Evolutionary conservation across 2,113 vertebrate species (phyloP).

Genomic region (Aplodontia rufa): DNA sequence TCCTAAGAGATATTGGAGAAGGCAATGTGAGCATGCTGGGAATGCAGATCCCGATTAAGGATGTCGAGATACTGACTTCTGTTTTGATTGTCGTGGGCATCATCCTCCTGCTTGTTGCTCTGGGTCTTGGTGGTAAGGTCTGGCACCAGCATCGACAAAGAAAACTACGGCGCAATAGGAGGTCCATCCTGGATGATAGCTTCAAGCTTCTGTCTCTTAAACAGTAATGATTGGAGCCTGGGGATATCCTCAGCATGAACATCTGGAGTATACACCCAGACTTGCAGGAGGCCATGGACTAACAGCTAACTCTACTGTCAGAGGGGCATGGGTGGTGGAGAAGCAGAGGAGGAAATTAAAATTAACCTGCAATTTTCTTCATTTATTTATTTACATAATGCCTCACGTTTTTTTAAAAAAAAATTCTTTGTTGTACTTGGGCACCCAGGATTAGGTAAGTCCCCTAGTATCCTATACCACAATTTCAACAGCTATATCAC

Average conservation of each 20-base stretch:
- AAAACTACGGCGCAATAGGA: conserved; percentile 82
- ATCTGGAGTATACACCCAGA: neutral
- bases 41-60: conserved; percentile 61
- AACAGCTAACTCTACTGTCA: neutral
- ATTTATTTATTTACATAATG: conserved; percentile 70
- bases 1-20: conserved; percentile 28
- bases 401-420: conserved; percentile 14
- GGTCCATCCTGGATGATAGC: conserved; percentile 86
- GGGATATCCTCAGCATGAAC: neutral
- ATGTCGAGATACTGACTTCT: conserved; percentile 75
- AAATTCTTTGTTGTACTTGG: conserved; percentile 18
- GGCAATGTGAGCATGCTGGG: conserved; percentile 80
- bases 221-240: conserved; percentile 52
- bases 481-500: conserved; percentile 33
- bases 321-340: neutral
- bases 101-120: conserved; percentile 73
- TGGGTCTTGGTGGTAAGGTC: conserved; percentile 76
- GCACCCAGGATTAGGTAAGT: neutral
- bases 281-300: neutral
- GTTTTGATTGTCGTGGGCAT: conserved; percentile 66
- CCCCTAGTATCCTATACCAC: neutral
- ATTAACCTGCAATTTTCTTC: conserved; percentile 24
- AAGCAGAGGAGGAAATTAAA: conserved; percentile 6
- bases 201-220: conserved; percentile 84
- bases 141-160: conserved; percentile 79